These are phyloP conservation scores for Oxystoma pomonae DNA, from an alignment of 2,888 invertebrate species.

Conservation along the genomic window DNA sequence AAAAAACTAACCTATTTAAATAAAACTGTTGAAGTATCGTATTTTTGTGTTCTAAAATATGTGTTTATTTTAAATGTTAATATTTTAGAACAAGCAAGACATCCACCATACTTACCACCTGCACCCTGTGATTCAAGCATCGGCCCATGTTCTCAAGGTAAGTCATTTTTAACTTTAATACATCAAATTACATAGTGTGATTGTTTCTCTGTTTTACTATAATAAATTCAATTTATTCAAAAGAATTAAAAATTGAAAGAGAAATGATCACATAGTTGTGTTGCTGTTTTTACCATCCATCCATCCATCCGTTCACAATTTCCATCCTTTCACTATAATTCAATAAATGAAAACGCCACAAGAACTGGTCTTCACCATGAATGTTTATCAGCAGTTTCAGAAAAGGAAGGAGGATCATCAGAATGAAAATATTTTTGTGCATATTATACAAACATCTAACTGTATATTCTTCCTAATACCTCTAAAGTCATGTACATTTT, in stretches of 20 bases:
- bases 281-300: slow-evolving; percentile 43
- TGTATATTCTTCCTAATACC: slow-evolving; percentile 41
- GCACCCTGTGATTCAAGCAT: slow-evolving; percentile 73
- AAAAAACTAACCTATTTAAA: too few relatives aligned
- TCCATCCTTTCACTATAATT: slow-evolving; percentile 14
- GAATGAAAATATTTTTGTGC: neutral
- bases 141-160: slow-evolving; percentile 82
- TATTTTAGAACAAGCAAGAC: slow-evolving; percentile 35
- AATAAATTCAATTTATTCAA: neutral
- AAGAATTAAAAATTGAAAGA: neutral
- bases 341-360: slow-evolving; percentile 31
- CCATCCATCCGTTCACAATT: slow-evolving; percentile 13
- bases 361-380: slow-evolving; percentile 31
- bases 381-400: neutral
- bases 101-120: slow-evolving; percentile 64
- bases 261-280: slow-evolving; percentile 30
- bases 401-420: neutral
- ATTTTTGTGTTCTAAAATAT: too few relatives aligned
- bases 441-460: slow-evolving; percentile 34
- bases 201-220: neutral
- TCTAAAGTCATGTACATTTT: slow-evolving; percentile 30
- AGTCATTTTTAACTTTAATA: slow-evolving; percentile 39
- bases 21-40: too few relatives aligned
- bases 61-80: too few relatives aligned
- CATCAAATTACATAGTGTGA: neutral